Base-by-base conservation (phyloP, 1,140 invertebrate genomes). In the Dendrolimus punctatus region DNA sequence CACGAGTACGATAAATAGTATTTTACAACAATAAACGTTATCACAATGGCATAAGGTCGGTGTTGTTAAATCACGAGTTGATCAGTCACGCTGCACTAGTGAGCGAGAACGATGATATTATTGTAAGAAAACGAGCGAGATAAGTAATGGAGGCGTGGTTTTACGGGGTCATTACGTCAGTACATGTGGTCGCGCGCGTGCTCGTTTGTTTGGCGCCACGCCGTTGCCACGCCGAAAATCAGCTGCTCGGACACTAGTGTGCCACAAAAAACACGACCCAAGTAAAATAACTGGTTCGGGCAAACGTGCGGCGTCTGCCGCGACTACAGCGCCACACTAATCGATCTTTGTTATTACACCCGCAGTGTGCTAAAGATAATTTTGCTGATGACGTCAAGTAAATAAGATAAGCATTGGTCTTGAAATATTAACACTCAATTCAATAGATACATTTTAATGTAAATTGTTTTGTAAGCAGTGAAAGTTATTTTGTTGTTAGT, bases 221-320 rank as follows among this genome's bases (percentile, higher is more conserved):
- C 48, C 60, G 66, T 71, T 73, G 66, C 69, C 68, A 72, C 71
- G 72, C 72, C 66, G 59, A 75, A 76, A 80, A 84, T 84, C 80
- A 84, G 80, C 80, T 84, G 80, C 70, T 80, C 42, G 58, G 55
- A 36, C 53, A 57, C 51, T 42, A 55, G 43, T 51, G 60, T 57
- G 55, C 64, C 60, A 67, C 57, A 71, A 72, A 74, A 67, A 73
- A 64, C 45, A 23, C 23, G 23, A 23, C 23, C 3, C 23, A 60
- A 53, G 53, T 43, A 53, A 49, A 54, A 58, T 60, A 62, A 63
- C 60, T 55, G 53, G 43, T 43, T 46, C 53, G 62, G 54, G 56
- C 49, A 57, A 60, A 58, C 41, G 39, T 39, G 51, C 51, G 51
- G 40, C 23, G 23, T 23, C 23, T 23, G 23, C 23, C 23, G 23